These are phyloP conservation scores for Mylabris phalerata DNA, from an alignment of 1,140 invertebrate species.

Conservation along the genomic window DNA sequence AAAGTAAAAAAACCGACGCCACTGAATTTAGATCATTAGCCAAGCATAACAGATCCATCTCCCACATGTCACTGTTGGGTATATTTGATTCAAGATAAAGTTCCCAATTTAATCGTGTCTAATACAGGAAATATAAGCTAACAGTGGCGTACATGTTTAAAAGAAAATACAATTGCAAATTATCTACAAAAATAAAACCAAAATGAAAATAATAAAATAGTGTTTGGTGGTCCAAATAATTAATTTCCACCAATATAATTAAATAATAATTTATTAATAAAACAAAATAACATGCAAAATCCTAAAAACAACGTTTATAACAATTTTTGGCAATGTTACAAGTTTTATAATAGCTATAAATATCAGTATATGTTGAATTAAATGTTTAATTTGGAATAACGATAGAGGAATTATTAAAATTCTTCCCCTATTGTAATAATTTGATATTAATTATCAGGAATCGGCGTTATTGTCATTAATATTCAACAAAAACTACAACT, in stretches of 20 bases:
- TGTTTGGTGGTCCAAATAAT: conserved; percentile 4
- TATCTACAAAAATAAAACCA: too few species aligned
- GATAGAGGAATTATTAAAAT: too few species aligned
- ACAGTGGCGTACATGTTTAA: conserved; percentile 11
- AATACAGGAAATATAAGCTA: conserved; percentile 17
- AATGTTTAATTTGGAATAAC: too few species aligned
- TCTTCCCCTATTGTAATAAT: too few species aligned
- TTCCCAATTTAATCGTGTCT: conserved; percentile 18
- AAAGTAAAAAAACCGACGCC: too few species aligned
- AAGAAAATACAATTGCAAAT: too few species aligned
- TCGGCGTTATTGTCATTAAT: too few species aligned
- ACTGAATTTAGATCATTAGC: too few species aligned
- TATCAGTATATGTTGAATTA: background rate
- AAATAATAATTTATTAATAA: background rate
- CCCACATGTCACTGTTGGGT: background rate
- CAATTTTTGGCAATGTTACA: conserved; percentile 16
- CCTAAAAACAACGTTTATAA: conserved; percentile 13
- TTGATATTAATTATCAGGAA: too few species aligned
- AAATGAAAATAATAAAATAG: too few species aligned
- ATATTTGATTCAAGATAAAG: conserved; percentile 13
- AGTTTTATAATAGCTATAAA: conserved; percentile 19
- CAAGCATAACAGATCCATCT: background rate
- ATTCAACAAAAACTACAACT: too few species aligned
- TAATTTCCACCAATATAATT: conserved; percentile 5
- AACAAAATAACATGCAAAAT: conserved; percentile 8